Evolutionary conservation across 2,797 vertebrate species (phyloP).

Genomic region (Notoglanidium macrostoma): DNA sequence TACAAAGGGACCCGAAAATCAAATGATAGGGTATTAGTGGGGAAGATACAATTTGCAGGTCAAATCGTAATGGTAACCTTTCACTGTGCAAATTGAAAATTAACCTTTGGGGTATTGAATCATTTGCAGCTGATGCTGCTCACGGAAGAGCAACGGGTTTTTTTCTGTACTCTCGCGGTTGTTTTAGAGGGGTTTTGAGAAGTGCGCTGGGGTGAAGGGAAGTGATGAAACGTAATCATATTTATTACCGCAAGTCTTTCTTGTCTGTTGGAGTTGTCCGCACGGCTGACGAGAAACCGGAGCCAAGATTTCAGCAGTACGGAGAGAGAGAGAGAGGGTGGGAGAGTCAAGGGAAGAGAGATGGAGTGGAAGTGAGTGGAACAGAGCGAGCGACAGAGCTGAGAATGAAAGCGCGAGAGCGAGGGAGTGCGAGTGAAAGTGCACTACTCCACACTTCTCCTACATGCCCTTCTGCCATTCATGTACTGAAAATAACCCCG

Average conservation of each 20-base stretch:
- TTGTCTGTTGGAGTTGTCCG: conserved; percentile 32
- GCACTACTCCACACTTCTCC: conserved; percentile 4
- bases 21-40: conserved; percentile 82
- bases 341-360: background rate
- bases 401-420: background rate
- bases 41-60: conserved; percentile 85
- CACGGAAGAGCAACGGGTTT: conserved; percentile 33
- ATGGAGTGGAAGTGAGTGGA: background rate
- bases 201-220: background rate
- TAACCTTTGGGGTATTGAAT: conserved; percentile 78
- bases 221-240: conserved; percentile 60
- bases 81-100: conserved; percentile 85
- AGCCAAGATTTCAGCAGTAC: background rate
- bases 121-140: conserved; percentile 70
- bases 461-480: conserved; percentile 18
- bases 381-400: background rate
- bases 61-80: conserved; percentile 83
- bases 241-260: conserved; percentile 57
- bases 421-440: background rate
- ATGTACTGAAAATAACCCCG: conserved; percentile 21
- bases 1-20: conserved; percentile 75
- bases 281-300: conserved; percentile 30
- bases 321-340: conserved; percentile 27
- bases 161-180: background rate
- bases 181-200: conserved; percentile 10